Base-by-base conservation (phyloP, 2,888 invertebrate genomes). In the Hyppa rectilinea region DNA sequence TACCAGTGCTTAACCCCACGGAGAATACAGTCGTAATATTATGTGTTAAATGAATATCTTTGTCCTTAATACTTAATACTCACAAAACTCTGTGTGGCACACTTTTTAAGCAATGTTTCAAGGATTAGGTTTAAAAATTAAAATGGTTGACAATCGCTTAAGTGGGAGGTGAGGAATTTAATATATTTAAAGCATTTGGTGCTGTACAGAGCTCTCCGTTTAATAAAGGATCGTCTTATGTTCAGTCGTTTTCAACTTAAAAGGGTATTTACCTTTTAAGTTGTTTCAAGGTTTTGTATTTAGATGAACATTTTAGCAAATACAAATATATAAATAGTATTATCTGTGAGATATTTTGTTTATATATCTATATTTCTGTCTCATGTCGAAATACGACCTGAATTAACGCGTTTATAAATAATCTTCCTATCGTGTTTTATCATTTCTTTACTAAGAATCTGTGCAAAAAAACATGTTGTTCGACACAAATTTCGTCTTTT, bases 131-230 rank as follows among this genome's bases (percentile, higher is more conserved):
- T 83, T 75, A 81, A 83, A 76, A 77, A 81, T 81, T 79, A 62
- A 83, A 83, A 83, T 62, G 68, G 81, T 74, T 71, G 75, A 83
- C 71, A 76, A 74, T 75, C 67, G 40, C 38, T 6, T 76, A 76
- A 83, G 75, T 68, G 68, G 59, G 61, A 60, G 71, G 71, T 56
- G 55, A 58, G 63, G 64, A 65, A 71, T 71, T 77, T 67, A 83
- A 82, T 70, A 80, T 58, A 75, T 83, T 78, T 68, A 78, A 81
- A 78, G 34, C 69, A 74, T 78, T 71, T 65, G 36, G 55, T 40
- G 49, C 12, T 40, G 23, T 59, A 65, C 56, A 68, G 63, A 73
- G 72, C 64, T 73, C 40, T 67, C 36, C 26, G 47, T 72, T 78
- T 78, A 72, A 58, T 69, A 67, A 75, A 73, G 60, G 72, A 64